Conservation (phyloP, 2,113 vertebrate species). For the Otocyon megalotis region DNA sequence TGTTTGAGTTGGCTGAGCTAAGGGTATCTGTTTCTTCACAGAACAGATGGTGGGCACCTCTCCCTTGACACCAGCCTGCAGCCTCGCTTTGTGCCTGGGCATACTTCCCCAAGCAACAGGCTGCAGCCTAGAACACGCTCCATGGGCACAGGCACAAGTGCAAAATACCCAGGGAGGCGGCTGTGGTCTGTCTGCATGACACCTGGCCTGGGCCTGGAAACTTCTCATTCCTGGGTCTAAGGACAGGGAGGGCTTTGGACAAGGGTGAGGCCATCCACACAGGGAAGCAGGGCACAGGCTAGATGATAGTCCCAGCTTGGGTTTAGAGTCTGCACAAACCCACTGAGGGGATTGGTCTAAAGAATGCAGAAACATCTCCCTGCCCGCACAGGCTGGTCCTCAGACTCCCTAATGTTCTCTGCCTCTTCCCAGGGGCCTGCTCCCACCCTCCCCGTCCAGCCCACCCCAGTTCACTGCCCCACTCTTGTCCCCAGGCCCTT, state of each 20-base stretch:
- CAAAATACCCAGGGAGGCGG: neutral
- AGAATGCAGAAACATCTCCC: neutral
- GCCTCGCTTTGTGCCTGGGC: slow-evolving; percentile 27
- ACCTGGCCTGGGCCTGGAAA: neutral
- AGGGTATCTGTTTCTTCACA: neutral
- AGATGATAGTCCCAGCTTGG: neutral
- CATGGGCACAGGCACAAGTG: neutral
- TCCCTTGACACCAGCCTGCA: neutral
- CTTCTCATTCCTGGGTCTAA: neutral
- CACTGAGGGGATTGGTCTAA: neutral
- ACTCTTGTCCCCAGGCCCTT: neutral
- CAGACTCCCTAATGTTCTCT: neutral
- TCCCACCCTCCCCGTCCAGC: neutral
- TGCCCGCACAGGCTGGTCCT: neutral
- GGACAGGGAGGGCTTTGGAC: neutral
- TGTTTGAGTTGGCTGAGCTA: slow-evolving; percentile 39
- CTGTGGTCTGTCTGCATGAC: accelerated
- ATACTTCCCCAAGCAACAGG: slow-evolving; percentile 53
- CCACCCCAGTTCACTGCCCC: neutral
- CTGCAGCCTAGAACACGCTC: neutral
- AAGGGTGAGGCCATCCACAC: neutral
- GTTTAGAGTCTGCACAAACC: neutral
- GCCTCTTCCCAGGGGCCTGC: neutral
- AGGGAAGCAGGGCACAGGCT: neutral
- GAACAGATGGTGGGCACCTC: slow-evolving; percentile 58